Evolutionary conservation across 1,140 invertebrate species (phyloP), one percentile per base, ranked within the genome.

Genomic region (Sinella curviseta): DNA sequence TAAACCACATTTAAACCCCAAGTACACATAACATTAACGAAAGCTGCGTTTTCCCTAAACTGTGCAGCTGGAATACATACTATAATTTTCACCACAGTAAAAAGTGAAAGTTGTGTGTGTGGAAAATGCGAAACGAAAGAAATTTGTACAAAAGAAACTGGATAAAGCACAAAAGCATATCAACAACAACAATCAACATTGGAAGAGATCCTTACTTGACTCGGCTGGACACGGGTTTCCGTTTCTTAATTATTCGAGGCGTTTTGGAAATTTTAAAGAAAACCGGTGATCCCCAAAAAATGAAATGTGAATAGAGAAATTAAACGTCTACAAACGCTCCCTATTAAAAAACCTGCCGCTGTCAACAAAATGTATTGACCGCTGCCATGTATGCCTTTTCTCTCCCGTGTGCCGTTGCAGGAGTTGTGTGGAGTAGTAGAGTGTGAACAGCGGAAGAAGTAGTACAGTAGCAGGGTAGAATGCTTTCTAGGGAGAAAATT

Each of bases 191-290:
- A 8, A 48, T 48, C 39, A 48, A 48, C 8, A 48, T 48, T 48
- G 39, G 8, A 20, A 48, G 20, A 20, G 8, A 48, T 70, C 31
- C 65, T 70, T 70, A 70, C 65, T 70, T 70, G 65, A 70, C 65
- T 31, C 65, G 65, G 65, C 65, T 70, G 65, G 65, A 70, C 65
- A 70, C 65, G 31, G 65, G 65, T 70, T 70, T 70, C 65, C 65
- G 65, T 70, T 70, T 70, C 31, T 70, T 70, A 70, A 70, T 70
- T 70, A 70, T 70, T 70, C 65, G 65, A 31, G 65, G 65, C 65
- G 65, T 70, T 70, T 70, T 70, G 65, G 31, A 70, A 70, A 17
- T 30, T 70, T 70, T 70, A 31, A 14, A 70, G 31, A 70, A 70
- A 30, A 70, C 65, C 65, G 65, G 65, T 70, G 65, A 70, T 70